phyloP scores from a whole-genome alignment of 2,888 invertebrate species.

The Nephrotoma flavescens region DNA sequence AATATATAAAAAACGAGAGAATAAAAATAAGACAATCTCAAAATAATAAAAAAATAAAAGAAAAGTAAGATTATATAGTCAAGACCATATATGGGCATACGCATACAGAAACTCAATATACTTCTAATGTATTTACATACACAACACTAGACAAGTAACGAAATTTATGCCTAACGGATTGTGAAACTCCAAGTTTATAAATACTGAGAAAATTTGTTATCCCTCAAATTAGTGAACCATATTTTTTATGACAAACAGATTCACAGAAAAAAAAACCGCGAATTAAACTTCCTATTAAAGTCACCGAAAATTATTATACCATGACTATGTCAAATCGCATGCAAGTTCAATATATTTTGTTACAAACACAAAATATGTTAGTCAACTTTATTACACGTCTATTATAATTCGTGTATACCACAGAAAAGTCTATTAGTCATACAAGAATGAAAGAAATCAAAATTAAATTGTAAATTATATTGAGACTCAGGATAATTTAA shows the following conservation, averaged over 20 bases:
- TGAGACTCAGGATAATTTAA: neutral
- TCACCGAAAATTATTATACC: neutral
- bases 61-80: neutral
- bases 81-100: conserved; percentile 5
- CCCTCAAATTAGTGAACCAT: too few species aligned
- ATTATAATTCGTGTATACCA: neutral
- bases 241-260: neutral
- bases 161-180: neutral
- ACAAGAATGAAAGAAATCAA: neutral
- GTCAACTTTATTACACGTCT: neutral
- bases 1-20: neutral
- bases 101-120: neutral
- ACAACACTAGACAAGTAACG: neutral
- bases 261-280: neutral
- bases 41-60: neutral
- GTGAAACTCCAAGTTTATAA: neutral
- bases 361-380: neutral
- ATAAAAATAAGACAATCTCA: neutral
- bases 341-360: neutral
- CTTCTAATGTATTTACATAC: neutral
- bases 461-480: neutral
- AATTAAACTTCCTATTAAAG: neutral
- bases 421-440: neutral
- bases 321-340: neutral
- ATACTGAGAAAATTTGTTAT: too few species aligned